Percentiles rank a stretch among this genome's conserved stretches.
These are phyloP conservation scores for Elysia crispata DNA, from an alignment of 2,888 invertebrate genomes.

Conservation along the genomic window DNA sequence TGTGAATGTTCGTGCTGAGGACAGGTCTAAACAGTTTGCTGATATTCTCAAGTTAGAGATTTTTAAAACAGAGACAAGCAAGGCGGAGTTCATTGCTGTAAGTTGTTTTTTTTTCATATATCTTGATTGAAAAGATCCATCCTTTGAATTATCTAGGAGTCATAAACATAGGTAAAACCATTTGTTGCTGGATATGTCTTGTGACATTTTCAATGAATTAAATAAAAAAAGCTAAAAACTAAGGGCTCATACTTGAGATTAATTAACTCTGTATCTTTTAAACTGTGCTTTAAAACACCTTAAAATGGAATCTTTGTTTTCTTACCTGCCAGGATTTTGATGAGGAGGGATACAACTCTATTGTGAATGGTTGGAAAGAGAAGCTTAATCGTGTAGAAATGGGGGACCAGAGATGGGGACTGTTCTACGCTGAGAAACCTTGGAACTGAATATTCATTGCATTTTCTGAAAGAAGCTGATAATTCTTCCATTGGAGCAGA, in stretches of 20 bases:
- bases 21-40: constrained; percentile 79
- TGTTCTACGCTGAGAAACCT: constrained; percentile 73
- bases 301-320: not conserved
- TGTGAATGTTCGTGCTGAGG: constrained; percentile 78
- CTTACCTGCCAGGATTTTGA: constrained; percentile 77
- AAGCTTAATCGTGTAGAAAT: constrained; percentile 65
- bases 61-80: constrained; percentile 75
- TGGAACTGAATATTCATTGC: not conserved
- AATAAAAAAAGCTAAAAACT: too few relatives aligned
- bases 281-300: not conserved
- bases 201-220: too few relatives aligned
- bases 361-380: constrained; percentile 78
- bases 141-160: too few relatives aligned
- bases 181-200: too few relatives aligned
- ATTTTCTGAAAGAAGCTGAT: not conserved
- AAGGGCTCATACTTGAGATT: not conserved
- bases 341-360: constrained; percentile 78
- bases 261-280: not conserved
- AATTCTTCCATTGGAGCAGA: not conserved
- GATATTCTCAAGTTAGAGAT: constrained; percentile 79
- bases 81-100: constrained; percentile 78
- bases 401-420: constrained; percentile 73
- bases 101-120: constrained; percentile 24
- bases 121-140: too few relatives aligned
- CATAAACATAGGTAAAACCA: too few relatives aligned